phyloP scores from a whole-genome alignment of 2,888 invertebrate genomes.

The Scelioninae gen. 2 region DNA sequence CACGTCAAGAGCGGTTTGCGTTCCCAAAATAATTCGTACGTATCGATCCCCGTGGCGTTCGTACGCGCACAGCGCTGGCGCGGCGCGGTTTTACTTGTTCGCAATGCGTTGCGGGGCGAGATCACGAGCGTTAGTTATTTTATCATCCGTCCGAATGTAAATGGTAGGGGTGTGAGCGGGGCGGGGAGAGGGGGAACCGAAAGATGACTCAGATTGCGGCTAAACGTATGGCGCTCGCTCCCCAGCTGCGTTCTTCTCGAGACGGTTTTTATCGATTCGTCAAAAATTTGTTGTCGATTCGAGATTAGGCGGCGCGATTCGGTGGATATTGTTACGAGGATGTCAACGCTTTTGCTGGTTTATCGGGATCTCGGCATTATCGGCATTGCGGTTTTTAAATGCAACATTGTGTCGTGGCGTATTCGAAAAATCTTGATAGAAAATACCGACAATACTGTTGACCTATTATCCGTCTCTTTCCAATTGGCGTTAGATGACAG shows the following conservation, averaged over 20 bases:
- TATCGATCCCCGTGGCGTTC: conserved; percentile 64
- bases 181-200: background rate
- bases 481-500: too few relatives aligned
- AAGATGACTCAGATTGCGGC: conserved; percentile 42
- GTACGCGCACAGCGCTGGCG: conserved; percentile 36
- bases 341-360: background rate
- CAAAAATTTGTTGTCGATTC: conserved; percentile 6
- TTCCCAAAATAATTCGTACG: conserved; percentile 70
- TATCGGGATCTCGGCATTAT: too few relatives aligned
- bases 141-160: conserved; percentile 39
- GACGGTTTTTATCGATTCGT: conserved; percentile 30
- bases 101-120: conserved; percentile 47
- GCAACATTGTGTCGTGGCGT: too few relatives aligned
- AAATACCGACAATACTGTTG: too few relatives aligned
- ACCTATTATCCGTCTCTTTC: too few relatives aligned
- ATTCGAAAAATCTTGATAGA: too few relatives aligned
- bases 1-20: conserved; percentile 64
- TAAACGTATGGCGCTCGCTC: conserved; percentile 28
- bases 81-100: conserved; percentile 48
- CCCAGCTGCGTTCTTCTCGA: conserved; percentile 8
- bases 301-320: background rate
- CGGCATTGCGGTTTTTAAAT: too few relatives aligned
- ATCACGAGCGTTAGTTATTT: conserved; percentile 45
- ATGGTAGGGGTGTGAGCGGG: background rate
- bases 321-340: too few relatives aligned